Conservation (phyloP, 2,113 vertebrate genomes). For the Campylomormyrus numenius region DNA sequence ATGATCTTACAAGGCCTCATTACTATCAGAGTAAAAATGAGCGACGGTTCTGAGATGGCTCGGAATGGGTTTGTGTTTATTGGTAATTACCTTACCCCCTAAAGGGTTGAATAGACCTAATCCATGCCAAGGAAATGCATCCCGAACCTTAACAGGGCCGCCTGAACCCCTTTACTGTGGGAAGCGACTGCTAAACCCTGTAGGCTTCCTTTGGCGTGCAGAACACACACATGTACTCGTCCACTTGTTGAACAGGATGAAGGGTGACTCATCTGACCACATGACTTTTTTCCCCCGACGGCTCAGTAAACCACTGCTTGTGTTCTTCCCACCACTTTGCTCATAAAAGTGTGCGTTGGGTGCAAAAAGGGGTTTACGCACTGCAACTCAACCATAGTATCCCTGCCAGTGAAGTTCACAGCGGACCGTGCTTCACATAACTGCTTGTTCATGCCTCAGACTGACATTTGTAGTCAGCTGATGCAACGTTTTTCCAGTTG, state of each 20-base stretch:
- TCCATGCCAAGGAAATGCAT: neutral
- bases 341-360: neutral
- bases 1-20: neutral
- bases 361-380: neutral
- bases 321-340: neutral
- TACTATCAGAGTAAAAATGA: neutral
- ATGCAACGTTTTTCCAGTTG: neutral
- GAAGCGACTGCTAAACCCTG: neutral
- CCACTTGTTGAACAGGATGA: conserved; percentile 1
- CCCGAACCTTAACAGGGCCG: neutral
- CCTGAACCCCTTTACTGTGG: neutral
- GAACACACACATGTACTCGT: neutral
- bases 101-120: neutral
- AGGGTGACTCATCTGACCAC: neutral
- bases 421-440: neutral
- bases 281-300: neutral
- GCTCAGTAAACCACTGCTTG: neutral
- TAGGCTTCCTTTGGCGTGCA: neutral
- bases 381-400: neutral
- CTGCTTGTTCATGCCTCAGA: neutral
- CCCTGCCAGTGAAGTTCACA: neutral
- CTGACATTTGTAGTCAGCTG: neutral
- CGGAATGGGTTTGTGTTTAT: neutral
- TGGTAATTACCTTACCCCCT: neutral
- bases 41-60: neutral